phyloP scores from a whole-genome alignment of 2,797 vertebrate species.

The Tenualosa thibaudeaui region DNA sequence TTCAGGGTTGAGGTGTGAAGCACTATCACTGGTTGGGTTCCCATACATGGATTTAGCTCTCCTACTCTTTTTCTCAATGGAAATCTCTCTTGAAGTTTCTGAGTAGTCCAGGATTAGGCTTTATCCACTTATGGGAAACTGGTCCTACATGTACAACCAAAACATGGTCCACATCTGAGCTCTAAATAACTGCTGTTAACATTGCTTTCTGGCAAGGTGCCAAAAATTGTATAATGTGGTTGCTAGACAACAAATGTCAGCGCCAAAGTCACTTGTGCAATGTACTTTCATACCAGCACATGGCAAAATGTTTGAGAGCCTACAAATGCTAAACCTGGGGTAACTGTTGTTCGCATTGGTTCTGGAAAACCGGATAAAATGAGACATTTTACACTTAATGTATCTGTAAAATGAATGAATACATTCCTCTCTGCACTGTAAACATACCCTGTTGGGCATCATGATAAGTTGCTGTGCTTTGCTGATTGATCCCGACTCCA shows the following conservation, averaged over 20 bases:
- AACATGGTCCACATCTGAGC: neutral
- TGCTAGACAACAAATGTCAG: neutral
- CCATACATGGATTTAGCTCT: too few species aligned
- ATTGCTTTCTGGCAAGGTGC: neutral
- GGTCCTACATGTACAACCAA: neutral
- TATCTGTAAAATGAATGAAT: too few species aligned
- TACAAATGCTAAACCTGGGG: neutral
- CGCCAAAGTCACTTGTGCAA: neutral
- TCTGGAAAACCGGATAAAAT: neutral
- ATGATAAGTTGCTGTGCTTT: slow-evolving; percentile 98
- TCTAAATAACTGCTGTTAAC: neutral
- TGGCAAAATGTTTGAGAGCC: neutral
- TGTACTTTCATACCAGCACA: neutral
- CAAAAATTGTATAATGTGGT: neutral
- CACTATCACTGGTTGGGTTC: neutral
- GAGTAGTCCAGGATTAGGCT: too few species aligned
- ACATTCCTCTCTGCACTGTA: neutral
- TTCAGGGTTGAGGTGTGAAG: too few species aligned
- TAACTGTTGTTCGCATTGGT: neutral
- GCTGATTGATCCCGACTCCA: slow-evolving; percentile 93
- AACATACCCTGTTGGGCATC: slow-evolving; percentile 97
- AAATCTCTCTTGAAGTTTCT: neutral
- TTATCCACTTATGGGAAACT: too few species aligned
- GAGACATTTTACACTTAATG: too few species aligned
- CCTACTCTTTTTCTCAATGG: too few species aligned